Conservation (phyloP, 2,888 invertebrate species). For the Iphiclides podalirius region DNA sequence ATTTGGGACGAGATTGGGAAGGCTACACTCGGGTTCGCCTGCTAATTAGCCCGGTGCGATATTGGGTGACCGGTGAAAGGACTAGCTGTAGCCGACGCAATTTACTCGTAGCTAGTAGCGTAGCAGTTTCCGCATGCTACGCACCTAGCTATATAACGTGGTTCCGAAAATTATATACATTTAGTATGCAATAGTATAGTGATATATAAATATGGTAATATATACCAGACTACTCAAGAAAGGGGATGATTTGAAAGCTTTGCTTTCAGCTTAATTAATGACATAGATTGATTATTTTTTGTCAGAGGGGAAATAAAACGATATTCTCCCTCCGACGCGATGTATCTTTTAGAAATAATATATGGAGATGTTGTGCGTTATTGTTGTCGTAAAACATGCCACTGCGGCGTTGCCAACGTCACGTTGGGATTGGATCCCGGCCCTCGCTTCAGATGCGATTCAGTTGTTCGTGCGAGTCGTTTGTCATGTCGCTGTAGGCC, state of each 20-base stretch:
- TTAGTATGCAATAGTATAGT: too few relatives aligned
- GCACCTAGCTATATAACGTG: too few relatives aligned
- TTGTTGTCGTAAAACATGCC: not conserved
- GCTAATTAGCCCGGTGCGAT: constrained; percentile 16
- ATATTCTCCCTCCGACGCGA: not conserved
- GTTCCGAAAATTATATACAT: too few relatives aligned
- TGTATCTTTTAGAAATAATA: not conserved
- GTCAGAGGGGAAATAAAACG: not conserved
- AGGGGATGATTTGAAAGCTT: too few relatives aligned
- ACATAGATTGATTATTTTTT: too few relatives aligned
- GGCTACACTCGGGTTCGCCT: constrained; percentile 1
- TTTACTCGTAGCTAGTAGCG: too few relatives aligned
- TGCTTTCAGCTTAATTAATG: too few relatives aligned
- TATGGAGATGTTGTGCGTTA: constrained; percentile 4
- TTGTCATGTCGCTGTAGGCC: constrained; percentile 52
- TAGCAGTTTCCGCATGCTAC: not conserved
- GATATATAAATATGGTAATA: too few relatives aligned
- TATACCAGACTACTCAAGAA: too few relatives aligned
- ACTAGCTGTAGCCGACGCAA: not conserved
- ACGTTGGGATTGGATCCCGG: constrained; percentile 1
- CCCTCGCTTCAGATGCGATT: constrained; percentile 24
- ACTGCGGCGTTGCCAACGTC: not conserved
- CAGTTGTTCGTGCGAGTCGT: constrained; percentile 41
- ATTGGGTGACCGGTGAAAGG: constrained; percentile 1
- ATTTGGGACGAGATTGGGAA: constrained; percentile 15